Evolutionary conservation across 2,888 invertebrate genomes (phyloP).

Genomic region (Pocota personata): DNA sequence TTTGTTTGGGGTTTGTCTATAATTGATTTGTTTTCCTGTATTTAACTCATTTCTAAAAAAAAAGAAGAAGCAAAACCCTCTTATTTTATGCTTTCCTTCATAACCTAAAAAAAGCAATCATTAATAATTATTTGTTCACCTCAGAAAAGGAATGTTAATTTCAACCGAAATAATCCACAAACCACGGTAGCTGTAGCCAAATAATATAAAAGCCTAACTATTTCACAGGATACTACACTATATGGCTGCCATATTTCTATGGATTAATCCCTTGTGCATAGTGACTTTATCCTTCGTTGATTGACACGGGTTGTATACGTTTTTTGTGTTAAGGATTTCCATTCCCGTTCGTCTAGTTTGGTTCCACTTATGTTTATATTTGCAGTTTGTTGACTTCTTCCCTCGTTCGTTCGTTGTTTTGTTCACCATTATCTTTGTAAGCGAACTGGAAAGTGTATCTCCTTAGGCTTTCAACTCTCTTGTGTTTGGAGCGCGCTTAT

Average conservation of each 20-base stretch:
- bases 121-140: constrained; percentile 6
- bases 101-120: constrained; percentile 7
- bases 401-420: constrained; percentile 45
- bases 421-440: constrained; percentile 45
- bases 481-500: constrained; percentile 30
- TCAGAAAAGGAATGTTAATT: constrained; percentile 17
- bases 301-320: neutral
- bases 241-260: neutral
- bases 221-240: neutral
- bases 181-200: neutral
- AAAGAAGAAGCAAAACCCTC: neutral
- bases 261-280: neutral
- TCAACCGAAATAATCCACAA: neutral
- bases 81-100: neutral
- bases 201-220: constrained; percentile 22
- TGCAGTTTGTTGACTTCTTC: constrained; percentile 62
- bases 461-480: constrained; percentile 33
- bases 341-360: neutral
- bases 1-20: constrained; percentile 1
- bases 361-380: constrained; percentile 48
- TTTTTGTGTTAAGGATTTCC: constrained; percentile 12
- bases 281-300: neutral
- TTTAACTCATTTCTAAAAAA: too few relatives aligned
- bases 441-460: constrained; percentile 67
- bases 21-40: constrained; percentile 1